A percentile compares a stretch with the other conserved stretches of the same genome.
These are phyloP conservation scores for Rutilus rutilus DNA, from an alignment of 2,113 vertebrate genomes.

Conservation along the genomic window DNA sequence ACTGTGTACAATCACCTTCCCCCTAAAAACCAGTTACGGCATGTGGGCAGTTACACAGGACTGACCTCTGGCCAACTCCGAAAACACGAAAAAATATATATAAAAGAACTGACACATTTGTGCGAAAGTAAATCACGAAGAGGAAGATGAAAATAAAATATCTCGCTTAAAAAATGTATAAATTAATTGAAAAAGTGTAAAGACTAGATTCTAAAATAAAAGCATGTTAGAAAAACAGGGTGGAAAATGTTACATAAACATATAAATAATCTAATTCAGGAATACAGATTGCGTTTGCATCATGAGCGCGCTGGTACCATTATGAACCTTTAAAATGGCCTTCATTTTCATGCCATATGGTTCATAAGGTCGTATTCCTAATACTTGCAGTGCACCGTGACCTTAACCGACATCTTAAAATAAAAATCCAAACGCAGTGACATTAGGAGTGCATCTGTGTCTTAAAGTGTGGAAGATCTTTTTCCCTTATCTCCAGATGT, in stretches of 20 bases:
- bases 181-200: not conserved
- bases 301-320: not conserved
- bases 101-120: not conserved
- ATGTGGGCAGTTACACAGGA: not conserved
- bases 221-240: not conserved
- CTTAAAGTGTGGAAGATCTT: slow-evolving; percentile 9
- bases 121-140: not conserved
- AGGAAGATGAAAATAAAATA: not conserved
- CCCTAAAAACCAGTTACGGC: not conserved
- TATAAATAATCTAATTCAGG: not conserved
- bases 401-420: not conserved
- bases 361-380: not conserved
- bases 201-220: not conserved
- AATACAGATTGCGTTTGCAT: not conserved
- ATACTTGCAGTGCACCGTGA: not conserved
- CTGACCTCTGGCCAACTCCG: not conserved
- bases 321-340: not conserved
- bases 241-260: not conserved
- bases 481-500: not conserved
- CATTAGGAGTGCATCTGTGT: slow-evolving; percentile 2
- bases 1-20: not conserved
- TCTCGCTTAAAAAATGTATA: not conserved
- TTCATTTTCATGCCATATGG: not conserved
- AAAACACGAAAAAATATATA: not conserved
- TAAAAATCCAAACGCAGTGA: not conserved